These are phyloP conservation scores for Lasioglossum leucozonium DNA, from an alignment of 2,888 invertebrate genomes.

Conservation along the genomic window DNA sequence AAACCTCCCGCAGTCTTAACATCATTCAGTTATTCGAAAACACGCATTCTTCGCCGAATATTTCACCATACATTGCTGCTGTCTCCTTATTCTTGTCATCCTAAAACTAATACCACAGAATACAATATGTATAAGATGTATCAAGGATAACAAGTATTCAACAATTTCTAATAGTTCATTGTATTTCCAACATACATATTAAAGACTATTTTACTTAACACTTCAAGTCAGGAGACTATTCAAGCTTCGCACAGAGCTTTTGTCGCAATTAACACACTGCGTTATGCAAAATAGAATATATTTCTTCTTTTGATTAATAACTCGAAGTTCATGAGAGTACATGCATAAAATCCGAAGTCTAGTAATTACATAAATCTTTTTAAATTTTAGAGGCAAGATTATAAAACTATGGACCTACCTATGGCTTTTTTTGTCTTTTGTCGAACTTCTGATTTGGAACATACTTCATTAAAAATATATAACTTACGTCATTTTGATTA, in stretches of 20 bases:
- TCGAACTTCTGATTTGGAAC: not conserved
- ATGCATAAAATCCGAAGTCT: not conserved
- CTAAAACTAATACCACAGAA: not conserved
- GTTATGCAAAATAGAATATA: not conserved
- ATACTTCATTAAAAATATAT: not conserved
- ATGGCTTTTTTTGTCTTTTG: not conserved
- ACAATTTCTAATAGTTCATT: constrained; percentile 10
- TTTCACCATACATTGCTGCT: not conserved
- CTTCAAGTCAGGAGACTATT: not conserved
- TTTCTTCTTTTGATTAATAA: too few species aligned
- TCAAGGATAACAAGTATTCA: not conserved
- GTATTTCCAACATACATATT: constrained; percentile 20
- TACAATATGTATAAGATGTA: not conserved
- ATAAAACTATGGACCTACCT: not conserved
- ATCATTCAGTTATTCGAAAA: not conserved
- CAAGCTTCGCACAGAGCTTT: not conserved
- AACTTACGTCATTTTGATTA: not conserved
- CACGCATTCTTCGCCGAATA: not conserved
- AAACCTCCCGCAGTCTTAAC: not conserved
- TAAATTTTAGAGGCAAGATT: not conserved
- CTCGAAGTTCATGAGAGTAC: too few species aligned
- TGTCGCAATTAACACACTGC: not conserved
- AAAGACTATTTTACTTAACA: constrained; percentile 8
- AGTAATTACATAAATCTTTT: not conserved
- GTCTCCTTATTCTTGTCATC: not conserved